phyloP scores from a whole-genome alignment of 2,797 vertebrate species.

The Setipinna tenuifilis region DNA sequence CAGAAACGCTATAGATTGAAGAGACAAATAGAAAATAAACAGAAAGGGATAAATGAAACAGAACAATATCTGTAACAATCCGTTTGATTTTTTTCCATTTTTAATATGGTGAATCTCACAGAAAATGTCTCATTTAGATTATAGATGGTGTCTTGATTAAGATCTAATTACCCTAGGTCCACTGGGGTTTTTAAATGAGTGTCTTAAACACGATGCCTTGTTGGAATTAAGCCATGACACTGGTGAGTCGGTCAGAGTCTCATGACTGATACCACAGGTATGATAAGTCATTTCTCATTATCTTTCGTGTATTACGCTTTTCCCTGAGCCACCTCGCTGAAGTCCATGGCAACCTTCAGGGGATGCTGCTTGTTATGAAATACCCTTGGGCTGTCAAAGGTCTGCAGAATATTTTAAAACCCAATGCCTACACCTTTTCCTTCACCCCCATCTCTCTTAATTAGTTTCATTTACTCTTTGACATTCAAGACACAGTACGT shows the following conservation, averaged over 20 bases:
- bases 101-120: not conserved
- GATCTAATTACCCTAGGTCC: slow-evolving; percentile 52
- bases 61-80: not conserved
- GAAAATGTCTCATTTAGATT: slow-evolving; percentile 34
- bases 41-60: not conserved
- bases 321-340: slow-evolving; percentile 66
- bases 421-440: slow-evolving; percentile 63
- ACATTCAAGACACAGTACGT: slow-evolving; percentile 17
- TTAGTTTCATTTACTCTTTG: slow-evolving; percentile 51
- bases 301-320: slow-evolving; percentile 72
- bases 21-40: not conserved
- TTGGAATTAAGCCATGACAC: slow-evolving; percentile 53
- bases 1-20: not conserved
- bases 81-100: not conserved
- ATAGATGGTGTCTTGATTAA: slow-evolving; percentile 46
- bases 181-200: slow-evolving; percentile 55
- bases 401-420: slow-evolving; percentile 61
- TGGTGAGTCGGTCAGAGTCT: slow-evolving; percentile 57
- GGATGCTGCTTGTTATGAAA: slow-evolving; percentile 75
- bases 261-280: slow-evolving; percentile 67
- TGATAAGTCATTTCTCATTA: slow-evolving; percentile 80
- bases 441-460: slow-evolving; percentile 48
- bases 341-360: slow-evolving; percentile 73
- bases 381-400: slow-evolving; percentile 77
- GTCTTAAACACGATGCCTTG: slow-evolving; percentile 53